A percentile compares a stretch with the other conserved stretches of the same genome.
phyloP scores from a whole-genome alignment of 1,140 invertebrate genomes.

The Euschistus heros region DNA sequence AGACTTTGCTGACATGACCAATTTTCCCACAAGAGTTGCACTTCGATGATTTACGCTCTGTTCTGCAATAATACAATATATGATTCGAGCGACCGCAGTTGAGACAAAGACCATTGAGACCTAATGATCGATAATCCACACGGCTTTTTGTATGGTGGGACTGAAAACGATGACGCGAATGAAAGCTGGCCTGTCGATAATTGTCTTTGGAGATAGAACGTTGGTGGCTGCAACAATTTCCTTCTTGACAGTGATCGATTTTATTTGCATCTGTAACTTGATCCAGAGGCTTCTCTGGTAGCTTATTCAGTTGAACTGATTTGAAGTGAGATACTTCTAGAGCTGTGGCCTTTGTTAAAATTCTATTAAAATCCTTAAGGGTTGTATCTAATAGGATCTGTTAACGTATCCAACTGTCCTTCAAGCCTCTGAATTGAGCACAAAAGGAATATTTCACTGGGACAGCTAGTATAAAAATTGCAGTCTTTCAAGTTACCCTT shows the following conservation, averaged over 20 bases:
- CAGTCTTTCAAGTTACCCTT: conserved; percentile 10
- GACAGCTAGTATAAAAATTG: neutral
- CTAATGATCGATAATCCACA: neutral
- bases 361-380: neutral
- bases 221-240: neutral
- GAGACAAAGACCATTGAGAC: too few relatives aligned
- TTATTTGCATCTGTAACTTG: neutral
- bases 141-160: neutral
- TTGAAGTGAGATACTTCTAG: neutral
- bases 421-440: conserved; percentile 11
- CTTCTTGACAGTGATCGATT: neutral
- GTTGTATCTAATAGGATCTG: conserved; percentile 7
- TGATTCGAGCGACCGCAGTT: neutral
- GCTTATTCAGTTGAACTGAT: too few relatives aligned
- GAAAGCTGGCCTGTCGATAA: neutral
- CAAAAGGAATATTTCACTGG: neutral
- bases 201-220: neutral
- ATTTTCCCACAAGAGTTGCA: neutral
- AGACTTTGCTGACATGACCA: neutral
- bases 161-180: neutral
- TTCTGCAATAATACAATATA: too few relatives aligned
- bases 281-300: neutral
- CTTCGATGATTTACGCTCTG: neutral
- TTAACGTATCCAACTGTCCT: conserved; percentile 9
- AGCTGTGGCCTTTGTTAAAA: neutral